Evolutionary conservation across 1,140 invertebrate species (phyloP).

Genomic region (Drosophila grimshawi): DNA sequence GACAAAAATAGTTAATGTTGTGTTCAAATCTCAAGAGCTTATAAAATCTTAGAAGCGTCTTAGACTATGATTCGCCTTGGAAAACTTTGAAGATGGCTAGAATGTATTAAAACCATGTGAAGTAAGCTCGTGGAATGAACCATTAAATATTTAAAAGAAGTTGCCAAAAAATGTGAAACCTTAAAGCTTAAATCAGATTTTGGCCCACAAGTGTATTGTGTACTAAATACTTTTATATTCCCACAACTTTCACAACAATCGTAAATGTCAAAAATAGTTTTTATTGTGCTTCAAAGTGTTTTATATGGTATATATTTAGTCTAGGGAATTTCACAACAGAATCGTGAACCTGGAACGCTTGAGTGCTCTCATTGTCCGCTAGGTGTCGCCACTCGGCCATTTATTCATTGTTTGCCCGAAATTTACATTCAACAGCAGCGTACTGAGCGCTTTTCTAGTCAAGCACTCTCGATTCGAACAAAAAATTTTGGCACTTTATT

Average conservation of each 20-base stretch:
- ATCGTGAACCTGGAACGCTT: conserved; percentile 16
- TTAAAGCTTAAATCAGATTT: not conserved
- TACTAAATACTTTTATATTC: conserved; percentile 5
- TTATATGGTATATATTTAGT: not conserved
- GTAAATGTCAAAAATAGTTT: conserved; percentile 24
- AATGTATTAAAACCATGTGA: not conserved
- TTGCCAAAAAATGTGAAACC: too few relatives aligned
- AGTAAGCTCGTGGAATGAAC: not conserved
- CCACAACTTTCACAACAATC: conserved; percentile 8
- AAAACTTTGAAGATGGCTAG: not conserved
- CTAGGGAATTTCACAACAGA: conserved; percentile 9
- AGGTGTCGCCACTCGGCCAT: conserved; percentile 18
- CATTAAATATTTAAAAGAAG: not conserved
- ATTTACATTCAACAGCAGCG: conserved; percentile 63
- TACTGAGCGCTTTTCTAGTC: conserved; percentile 74
- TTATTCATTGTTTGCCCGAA: conserved; percentile 38
- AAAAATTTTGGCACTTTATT: conserved; percentile 64
- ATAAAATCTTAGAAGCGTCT: conserved; percentile 3
- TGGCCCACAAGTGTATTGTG: conserved; percentile 4
- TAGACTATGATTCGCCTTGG: conserved; percentile 1
- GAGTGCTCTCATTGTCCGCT: conserved; percentile 19
- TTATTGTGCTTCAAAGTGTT: conserved; percentile 6
- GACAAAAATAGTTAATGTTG: not conserved
- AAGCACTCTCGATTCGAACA: conserved; percentile 66
- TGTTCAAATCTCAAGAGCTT: not conserved